phyloP scores from a whole-genome alignment of 2,888 invertebrate species.

The Elysia crispata region DNA sequence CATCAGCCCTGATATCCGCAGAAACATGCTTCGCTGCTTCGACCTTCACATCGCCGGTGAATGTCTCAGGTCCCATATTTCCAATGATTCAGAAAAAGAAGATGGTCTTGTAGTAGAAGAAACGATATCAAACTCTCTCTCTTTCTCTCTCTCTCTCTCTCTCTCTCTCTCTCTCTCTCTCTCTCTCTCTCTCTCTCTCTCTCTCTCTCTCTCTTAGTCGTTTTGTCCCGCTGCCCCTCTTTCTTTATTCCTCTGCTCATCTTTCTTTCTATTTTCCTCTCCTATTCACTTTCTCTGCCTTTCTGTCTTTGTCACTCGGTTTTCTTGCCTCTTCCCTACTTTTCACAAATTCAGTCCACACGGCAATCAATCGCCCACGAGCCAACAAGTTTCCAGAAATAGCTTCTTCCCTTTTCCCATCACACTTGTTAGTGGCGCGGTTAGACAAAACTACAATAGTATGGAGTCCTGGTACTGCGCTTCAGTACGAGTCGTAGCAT shows the following conservation, averaged over 20 bases:
- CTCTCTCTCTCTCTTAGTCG: neutral
- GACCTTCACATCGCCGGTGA: too few relatives aligned
- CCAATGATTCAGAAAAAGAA: too few relatives aligned
- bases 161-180: slow-evolving; percentile 11
- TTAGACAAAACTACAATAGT: too few relatives aligned
- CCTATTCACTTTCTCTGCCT: too few relatives aligned
- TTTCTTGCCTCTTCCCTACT: slow-evolving; percentile 27
- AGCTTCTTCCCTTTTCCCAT: slow-evolving; percentile 25
- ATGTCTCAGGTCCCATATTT: too few relatives aligned
- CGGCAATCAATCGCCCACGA: neutral
- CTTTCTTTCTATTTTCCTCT: slow-evolving; percentile 5
- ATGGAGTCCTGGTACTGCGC: neutral
- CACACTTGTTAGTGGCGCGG: neutral
- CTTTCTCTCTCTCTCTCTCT: slow-evolving; percentile 31
- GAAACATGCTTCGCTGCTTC: too few relatives aligned
- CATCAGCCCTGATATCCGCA: too few relatives aligned
- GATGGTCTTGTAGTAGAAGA: too few relatives aligned
- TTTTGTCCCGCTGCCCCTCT: slow-evolving; percentile 14
- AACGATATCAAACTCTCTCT: too few relatives aligned
- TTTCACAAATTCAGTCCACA: slow-evolving; percentile 22
- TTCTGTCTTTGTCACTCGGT: neutral
- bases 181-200: too few relatives aligned
- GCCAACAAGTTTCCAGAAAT: slow-evolving; percentile 1
- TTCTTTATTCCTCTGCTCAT: slow-evolving; percentile 11
- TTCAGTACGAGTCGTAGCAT: neutral